Evolutionary conservation across 2,797 vertebrate genomes (phyloP).

Genomic region (Acropternis orthonyx): DNA sequence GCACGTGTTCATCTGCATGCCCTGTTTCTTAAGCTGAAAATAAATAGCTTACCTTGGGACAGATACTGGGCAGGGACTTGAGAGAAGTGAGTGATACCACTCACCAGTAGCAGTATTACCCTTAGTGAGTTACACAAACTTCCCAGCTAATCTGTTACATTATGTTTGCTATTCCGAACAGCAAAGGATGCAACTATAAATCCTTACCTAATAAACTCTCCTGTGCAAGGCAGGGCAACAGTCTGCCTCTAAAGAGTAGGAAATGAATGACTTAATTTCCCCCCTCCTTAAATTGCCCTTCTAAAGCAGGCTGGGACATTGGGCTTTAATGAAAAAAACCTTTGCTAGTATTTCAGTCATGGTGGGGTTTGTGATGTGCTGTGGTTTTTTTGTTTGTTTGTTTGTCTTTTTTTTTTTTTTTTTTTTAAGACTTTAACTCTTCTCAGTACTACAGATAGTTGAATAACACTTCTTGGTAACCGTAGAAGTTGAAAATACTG

Average conservation of each 20-base stretch:
- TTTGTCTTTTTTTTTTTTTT: background rate
- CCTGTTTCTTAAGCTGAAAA: background rate
- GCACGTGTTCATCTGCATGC: background rate
- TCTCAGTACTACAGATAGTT: background rate
- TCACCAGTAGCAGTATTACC: background rate
- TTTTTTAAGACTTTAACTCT: background rate
- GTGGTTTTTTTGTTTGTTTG: background rate
- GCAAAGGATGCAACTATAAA: background rate
- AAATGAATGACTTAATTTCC: background rate
- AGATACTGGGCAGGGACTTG: background rate
- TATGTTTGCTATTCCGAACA: background rate
- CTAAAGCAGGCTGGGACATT: background rate
- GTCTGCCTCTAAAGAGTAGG: background rate
- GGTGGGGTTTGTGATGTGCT: background rate
- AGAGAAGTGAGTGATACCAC: background rate
- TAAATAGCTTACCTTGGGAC: background rate
- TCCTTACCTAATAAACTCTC: background rate
- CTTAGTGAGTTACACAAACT: background rate
- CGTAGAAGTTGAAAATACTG: background rate
- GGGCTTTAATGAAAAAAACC: background rate
- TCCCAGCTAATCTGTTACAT: background rate
- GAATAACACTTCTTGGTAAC: background rate
- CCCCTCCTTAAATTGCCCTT: background rate
- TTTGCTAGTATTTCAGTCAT: background rate
- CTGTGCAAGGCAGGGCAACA: background rate